These are phyloP conservation scores for Ennomos erosarius DNA, from an alignment of 2,888 invertebrate species.

Conservation along the genomic window DNA sequence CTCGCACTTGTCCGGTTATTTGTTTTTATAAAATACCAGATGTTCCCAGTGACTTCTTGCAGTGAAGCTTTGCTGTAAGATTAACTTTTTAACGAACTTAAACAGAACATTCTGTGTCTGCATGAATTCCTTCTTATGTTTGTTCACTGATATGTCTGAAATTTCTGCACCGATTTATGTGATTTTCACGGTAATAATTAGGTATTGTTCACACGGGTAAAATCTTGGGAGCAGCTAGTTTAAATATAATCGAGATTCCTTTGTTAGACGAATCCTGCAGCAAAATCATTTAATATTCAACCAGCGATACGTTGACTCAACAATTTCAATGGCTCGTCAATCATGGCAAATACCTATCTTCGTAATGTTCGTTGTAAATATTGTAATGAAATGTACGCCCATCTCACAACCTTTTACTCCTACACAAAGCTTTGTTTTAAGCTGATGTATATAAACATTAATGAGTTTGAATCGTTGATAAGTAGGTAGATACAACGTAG, in stretches of 20 bases:
- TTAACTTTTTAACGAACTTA: too few relatives aligned
- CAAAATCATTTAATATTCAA: slow-evolving; percentile 18
- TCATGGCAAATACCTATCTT: slow-evolving; percentile 22
- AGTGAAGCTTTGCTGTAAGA: too few relatives aligned
- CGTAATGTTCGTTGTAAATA: slow-evolving; percentile 24
- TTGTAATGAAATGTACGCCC: slow-evolving; percentile 32
- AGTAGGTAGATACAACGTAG: not conserved
- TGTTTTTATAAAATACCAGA: too few relatives aligned
- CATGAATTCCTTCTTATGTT: too few relatives aligned
- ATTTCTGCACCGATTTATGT: too few relatives aligned
- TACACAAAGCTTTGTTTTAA: slow-evolving; percentile 35
- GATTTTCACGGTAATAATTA: too few relatives aligned
- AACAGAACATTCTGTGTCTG: too few relatives aligned
- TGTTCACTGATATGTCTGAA: too few relatives aligned
- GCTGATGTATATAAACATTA: slow-evolving; percentile 20
- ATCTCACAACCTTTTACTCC: slow-evolving; percentile 37
- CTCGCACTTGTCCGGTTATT: too few relatives aligned
- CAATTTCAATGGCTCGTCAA: slow-evolving; percentile 29
- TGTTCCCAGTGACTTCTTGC: too few relatives aligned
- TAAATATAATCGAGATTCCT: slow-evolving; percentile 1
- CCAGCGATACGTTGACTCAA: slow-evolving; percentile 11
- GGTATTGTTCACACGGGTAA: too few relatives aligned
- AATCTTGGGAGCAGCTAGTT: too few relatives aligned
- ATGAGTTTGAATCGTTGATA: not conserved
- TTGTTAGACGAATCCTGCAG: slow-evolving; percentile 11